Conservation (phyloP, 2,888 invertebrate species). For the Lydus trimaculatus region DNA sequence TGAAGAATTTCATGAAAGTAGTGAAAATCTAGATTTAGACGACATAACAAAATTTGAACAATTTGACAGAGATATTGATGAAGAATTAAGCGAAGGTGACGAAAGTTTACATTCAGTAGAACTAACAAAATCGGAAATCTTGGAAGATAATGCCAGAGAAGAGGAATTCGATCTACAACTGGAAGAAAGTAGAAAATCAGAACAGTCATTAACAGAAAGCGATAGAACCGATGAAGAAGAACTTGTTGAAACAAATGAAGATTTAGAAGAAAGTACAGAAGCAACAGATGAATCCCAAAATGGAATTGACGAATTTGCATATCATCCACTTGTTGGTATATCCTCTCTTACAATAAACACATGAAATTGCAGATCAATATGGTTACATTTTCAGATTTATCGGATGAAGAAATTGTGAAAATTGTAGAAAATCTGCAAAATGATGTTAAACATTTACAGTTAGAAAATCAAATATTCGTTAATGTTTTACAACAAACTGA, state of each 20-base stretch:
- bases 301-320: background rate
- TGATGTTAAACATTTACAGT: slow-evolving; percentile 36
- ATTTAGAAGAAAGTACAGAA: background rate
- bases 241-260: background rate
- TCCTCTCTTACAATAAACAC: background rate
- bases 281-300: no score
- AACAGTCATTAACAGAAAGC: no score
- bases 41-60: background rate
- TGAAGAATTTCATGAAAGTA: background rate
- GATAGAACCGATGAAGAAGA: no score
- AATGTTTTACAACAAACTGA: slow-evolving; percentile 44
- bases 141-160: no score
- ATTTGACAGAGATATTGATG: background rate
- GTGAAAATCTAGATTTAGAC: background rate
- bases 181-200: no score
- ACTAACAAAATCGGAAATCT: background rate
- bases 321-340: background rate
- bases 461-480: slow-evolving; percentile 47
- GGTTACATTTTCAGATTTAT: slow-evolving; percentile 35
- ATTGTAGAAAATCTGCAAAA: slow-evolving; percentile 36
- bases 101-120: no score
- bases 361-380: background rate
- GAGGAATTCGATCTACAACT: no score
- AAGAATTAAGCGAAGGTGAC: background rate
- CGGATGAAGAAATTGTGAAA: slow-evolving; percentile 38